Evolutionary conservation across 2,797 vertebrate species (phyloP).

Genomic region (Sternotherus odoratus): DNA sequence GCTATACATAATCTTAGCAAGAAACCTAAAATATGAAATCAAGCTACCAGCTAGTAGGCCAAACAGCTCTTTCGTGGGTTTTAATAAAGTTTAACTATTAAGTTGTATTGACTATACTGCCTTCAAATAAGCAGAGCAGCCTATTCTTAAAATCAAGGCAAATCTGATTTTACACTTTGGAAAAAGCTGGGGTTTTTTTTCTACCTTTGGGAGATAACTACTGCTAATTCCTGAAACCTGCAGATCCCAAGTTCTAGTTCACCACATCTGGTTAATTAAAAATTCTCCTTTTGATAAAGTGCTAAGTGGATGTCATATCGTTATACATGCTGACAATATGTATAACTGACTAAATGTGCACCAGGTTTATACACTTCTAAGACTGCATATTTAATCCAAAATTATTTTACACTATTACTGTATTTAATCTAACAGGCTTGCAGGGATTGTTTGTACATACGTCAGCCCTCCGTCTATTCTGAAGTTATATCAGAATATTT

Average conservation of each 20-base stretch:
- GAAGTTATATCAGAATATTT: neutral
- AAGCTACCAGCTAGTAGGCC: neutral
- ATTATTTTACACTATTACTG: neutral
- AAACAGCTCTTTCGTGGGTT: neutral
- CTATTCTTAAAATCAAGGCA: neutral
- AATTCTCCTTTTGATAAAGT: neutral
- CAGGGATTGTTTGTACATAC: neutral
- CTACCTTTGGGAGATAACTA: neutral
- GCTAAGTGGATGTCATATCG: neutral
- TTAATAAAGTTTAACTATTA: neutral
- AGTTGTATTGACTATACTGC: neutral
- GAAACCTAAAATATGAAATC: neutral
- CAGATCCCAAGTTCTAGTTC: neutral
- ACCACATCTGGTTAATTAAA: neutral
- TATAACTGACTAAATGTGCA: neutral
- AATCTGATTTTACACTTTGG: neutral
- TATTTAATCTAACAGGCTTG: neutral
- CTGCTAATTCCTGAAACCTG: neutral
- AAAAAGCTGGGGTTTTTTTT: neutral
- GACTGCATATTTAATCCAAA: neutral
- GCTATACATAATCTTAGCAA: neutral
- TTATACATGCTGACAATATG: neutral
- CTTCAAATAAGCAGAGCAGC: neutral
- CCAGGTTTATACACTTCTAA: neutral
- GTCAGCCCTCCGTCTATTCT: neutral